Evolutionary conservation across 2,113 vertebrate species (phyloP).

Genomic region (Gadus macrocephalus): DNA sequence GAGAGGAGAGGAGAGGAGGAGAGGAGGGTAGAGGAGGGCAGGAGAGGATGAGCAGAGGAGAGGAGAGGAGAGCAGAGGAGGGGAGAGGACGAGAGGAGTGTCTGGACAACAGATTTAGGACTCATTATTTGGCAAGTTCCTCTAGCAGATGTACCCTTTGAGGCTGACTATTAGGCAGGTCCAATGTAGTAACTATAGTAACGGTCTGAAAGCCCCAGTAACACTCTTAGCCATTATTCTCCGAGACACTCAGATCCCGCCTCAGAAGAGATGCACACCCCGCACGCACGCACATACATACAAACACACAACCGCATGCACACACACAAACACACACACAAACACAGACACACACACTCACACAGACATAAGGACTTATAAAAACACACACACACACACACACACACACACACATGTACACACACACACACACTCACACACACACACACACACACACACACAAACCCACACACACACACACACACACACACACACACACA

Average conservation of each 20-base stretch:
- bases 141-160: neutral
- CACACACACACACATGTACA: neutral
- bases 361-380: conserved; percentile 2
- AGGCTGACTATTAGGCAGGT: neutral
- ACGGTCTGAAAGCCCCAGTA: too few relatives aligned
- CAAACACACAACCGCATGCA: neutral
- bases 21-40: neutral
- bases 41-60: neutral
- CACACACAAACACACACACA: neutral
- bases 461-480: too few relatives aligned
- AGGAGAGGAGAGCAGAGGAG: neutral
- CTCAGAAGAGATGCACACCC: too few relatives aligned
- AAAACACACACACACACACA: neutral
- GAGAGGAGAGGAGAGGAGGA: neutral
- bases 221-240: too few relatives aligned
- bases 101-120: neutral
- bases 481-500: too few relatives aligned
- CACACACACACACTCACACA: too few relatives aligned
- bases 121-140: neutral
- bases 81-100: neutral
- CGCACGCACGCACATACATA: neutral
- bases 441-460: too few relatives aligned
- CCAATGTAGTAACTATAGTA: neutral
- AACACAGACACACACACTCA: neutral
- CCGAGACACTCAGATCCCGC: too few relatives aligned